A percentile compares a stretch with the other conserved stretches of the same genome.
Conservation (phyloP, 2,113 vertebrate species). For the Rhabdornis inornatus region DNA sequence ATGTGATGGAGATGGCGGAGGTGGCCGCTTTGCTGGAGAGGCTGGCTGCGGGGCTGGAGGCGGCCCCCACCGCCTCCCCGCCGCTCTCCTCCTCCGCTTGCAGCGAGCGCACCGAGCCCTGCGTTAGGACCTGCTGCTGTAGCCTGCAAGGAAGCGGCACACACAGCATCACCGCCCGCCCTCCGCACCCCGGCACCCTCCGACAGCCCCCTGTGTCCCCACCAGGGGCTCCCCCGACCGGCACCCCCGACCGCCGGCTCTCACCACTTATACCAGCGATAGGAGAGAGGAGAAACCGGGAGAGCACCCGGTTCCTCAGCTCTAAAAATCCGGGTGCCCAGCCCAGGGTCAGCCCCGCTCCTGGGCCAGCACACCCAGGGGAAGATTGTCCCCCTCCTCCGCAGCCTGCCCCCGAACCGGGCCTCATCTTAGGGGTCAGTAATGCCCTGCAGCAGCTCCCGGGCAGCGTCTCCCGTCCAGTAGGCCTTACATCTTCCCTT, state of each 20-base stretch:
- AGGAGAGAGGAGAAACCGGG: too few species aligned
- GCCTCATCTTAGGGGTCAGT: background rate
- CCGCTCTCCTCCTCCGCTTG: slow-evolving; percentile 85
- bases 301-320: background rate
- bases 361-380: background rate
- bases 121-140: slow-evolving; percentile 94
- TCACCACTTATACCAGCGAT: fast-evolving
- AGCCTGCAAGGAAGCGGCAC: slow-evolving; percentile 78
- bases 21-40: slow-evolving; percentile 95
- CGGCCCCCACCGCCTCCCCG: slow-evolving; percentile 83
- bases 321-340: background rate
- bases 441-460: background rate
- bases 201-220: background rate
- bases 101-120: slow-evolving; percentile 86
- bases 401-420: background rate
- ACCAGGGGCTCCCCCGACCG: too few species aligned
- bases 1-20: slow-evolving; percentile 99
- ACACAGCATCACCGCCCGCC: slow-evolving; percentile 21
- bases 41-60: slow-evolving; percentile 91
- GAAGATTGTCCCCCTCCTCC: fast-evolving
- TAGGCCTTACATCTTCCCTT: background rate
- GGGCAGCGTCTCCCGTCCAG: background rate
- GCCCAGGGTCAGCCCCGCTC: background rate
- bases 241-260: background rate
- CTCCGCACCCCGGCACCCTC: background rate